Conservation (phyloP, 2,113 vertebrate species). For the Dromas ardeola region DNA sequence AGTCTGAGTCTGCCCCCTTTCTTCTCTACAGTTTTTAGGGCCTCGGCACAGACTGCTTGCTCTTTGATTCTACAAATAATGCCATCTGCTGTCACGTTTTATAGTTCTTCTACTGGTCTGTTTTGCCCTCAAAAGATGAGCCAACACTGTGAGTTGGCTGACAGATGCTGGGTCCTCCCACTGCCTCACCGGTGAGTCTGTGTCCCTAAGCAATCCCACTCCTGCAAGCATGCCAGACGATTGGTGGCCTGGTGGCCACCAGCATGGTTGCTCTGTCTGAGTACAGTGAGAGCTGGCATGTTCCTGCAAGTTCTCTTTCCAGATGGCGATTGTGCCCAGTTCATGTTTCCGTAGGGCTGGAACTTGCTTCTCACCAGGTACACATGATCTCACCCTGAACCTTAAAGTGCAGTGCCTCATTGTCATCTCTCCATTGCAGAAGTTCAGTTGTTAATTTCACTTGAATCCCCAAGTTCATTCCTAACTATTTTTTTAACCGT, state of each 20-base stretch:
- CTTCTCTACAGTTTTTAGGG: not conserved
- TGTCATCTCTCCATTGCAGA: not conserved
- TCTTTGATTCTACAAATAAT: slow-evolving; percentile 48
- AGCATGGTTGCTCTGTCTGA: not conserved
- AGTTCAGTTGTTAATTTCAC: not conserved
- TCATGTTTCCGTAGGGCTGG: rapidly evolving
- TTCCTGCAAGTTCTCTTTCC: not conserved
- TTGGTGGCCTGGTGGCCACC: not conserved
- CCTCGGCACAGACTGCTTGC: not conserved
- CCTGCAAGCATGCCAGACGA: rapidly evolving
- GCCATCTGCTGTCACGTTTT: slow-evolving; percentile 32
- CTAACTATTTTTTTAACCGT: not conserved
- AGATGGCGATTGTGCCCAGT: rapidly evolving
- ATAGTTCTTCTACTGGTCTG: not conserved
- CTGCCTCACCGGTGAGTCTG: not conserved
- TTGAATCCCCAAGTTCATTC: not conserved
- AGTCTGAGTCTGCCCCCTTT: not conserved
- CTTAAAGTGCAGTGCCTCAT: not conserved
- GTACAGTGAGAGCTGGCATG: not conserved
- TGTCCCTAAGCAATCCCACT: not conserved
- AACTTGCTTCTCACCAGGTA: not conserved
- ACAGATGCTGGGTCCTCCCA: not conserved
- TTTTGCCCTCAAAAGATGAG: not conserved
- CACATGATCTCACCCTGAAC: rapidly evolving
- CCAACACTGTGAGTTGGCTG: not conserved